Conservation (phyloP, 2,113 vertebrate species). For the Ibidorhyncha struthersii region DNA sequence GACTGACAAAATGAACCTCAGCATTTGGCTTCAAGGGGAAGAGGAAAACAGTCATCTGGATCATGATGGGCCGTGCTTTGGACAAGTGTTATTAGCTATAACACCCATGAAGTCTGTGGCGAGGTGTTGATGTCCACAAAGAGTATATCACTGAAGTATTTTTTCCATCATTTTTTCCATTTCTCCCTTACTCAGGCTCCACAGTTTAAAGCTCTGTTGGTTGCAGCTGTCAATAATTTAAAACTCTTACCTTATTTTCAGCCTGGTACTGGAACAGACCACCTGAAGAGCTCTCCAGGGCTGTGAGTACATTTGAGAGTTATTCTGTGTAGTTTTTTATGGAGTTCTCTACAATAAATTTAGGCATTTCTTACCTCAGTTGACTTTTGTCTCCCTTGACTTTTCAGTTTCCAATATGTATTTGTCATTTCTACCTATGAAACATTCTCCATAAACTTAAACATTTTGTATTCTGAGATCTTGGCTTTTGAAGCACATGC, state of each 20-base stretch:
- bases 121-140: background rate
- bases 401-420: background rate
- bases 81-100: background rate
- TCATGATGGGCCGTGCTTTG: background rate
- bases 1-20: background rate
- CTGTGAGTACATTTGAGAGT: background rate
- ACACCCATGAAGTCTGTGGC: background rate
- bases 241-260: constrained; percentile 44
- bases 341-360: background rate
- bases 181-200: background rate
- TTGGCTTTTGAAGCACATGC: background rate
- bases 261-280: constrained; percentile 1
- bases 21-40: background rate
- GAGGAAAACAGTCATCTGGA: background rate
- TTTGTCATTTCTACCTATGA: background rate
- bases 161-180: background rate
- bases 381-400: background rate
- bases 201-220: background rate
- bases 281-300: constrained; percentile 27
- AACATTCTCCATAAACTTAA: background rate
- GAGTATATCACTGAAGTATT: background rate
- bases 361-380: background rate
- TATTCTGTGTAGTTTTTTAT: background rate
- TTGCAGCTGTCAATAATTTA: background rate
- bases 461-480: background rate